A percentile compares a stretch with the other conserved stretches of the same genome.
Evolutionary conservation across 2,113 vertebrate genomes (phyloP).

Genomic region (Centropus unirufus): DNA sequence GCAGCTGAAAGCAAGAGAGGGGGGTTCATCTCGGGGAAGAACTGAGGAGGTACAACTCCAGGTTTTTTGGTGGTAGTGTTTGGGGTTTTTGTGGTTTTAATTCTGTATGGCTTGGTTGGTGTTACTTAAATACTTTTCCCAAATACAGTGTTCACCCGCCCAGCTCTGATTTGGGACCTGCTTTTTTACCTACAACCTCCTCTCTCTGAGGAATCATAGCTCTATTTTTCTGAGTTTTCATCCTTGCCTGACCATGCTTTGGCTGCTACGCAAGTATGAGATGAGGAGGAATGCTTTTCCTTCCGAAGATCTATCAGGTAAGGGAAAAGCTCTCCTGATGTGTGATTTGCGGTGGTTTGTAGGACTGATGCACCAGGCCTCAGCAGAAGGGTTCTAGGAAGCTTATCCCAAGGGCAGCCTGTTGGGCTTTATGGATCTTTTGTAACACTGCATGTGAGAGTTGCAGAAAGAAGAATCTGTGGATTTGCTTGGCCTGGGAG

Average conservation of each 20-base stretch:
- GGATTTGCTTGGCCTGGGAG: neutral
- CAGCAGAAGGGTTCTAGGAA: neutral
- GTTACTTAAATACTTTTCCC: neutral
- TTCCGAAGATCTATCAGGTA: neutral
- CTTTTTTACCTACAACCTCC: neutral
- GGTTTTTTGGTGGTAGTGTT: neutral
- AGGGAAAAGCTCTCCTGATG: neutral
- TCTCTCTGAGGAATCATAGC: neutral
- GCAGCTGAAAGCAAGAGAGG: neutral
- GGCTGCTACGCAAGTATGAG: fast-evolving
- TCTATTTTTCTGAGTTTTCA: neutral
- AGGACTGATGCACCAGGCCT: neutral
- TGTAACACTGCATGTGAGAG: neutral
- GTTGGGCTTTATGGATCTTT: neutral
- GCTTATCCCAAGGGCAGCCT: neutral
- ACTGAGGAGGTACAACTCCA: neutral
- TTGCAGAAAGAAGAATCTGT: neutral
- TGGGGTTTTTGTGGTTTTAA: neutral
- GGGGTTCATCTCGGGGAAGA: neutral
- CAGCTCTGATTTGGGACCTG: neutral
- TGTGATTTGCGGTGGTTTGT: neutral
- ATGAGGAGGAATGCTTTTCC: neutral
- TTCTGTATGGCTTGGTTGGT: neutral
- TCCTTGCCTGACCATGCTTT: neutral
- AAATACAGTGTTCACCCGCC: neutral